phyloP scores from a whole-genome alignment of 2,888 invertebrate species.

The Pyrrhosoma nymphula region DNA sequence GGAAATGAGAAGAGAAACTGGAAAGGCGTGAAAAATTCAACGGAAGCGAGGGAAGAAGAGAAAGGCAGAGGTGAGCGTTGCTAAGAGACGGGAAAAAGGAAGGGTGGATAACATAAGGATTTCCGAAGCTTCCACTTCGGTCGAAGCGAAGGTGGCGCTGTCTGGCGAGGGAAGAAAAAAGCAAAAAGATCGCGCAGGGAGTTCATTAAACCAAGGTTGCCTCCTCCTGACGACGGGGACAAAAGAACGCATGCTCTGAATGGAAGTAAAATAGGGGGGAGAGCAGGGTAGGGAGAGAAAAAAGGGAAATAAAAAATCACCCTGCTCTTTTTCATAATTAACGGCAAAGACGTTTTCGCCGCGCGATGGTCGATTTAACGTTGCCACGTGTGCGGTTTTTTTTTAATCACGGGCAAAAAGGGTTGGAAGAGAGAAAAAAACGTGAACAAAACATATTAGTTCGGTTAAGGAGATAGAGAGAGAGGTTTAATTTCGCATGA shows the following conservation, averaged over 20 bases:
- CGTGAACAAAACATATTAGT: too few species aligned
- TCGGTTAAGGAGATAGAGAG: too few species aligned
- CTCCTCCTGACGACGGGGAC: not conserved
- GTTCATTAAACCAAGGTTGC: slow-evolving; percentile 15
- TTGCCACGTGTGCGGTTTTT: not conserved
- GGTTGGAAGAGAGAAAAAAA: too few species aligned
- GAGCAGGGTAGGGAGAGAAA: not conserved
- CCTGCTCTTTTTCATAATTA: not conserved
- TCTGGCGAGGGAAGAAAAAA: not conserved
- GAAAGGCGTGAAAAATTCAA: too few species aligned
- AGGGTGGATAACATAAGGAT: not conserved
- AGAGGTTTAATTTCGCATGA: too few species aligned
- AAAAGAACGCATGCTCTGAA: not conserved
- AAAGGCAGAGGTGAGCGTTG: not conserved
- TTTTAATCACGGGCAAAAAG: too few species aligned
- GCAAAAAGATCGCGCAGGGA: not conserved
- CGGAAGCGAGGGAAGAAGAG: not conserved
- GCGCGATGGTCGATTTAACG: not conserved
- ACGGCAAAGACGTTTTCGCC: not conserved
- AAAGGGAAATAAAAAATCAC: not conserved
- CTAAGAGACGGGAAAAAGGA: too few species aligned
- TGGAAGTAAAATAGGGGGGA: too few species aligned
- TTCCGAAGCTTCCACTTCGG: not conserved
- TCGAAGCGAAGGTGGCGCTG: not conserved
- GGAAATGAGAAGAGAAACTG: too few species aligned